These are phyloP conservation scores for Conops quadrifasciatus DNA, from an alignment of 2,888 invertebrate genomes.

Conservation along the genomic window DNA sequence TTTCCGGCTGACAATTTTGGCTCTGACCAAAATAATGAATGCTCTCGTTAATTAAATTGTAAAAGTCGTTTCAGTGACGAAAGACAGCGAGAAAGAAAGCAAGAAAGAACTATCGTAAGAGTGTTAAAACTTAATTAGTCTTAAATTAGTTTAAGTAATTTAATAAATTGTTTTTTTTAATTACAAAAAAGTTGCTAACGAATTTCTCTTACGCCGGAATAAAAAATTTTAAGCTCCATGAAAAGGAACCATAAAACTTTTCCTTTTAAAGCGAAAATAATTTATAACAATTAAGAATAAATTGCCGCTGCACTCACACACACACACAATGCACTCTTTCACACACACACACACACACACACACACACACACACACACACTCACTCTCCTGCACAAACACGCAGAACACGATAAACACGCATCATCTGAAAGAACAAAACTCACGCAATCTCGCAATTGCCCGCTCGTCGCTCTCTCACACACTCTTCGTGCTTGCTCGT, in stretches of 20 bases:
- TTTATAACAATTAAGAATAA: slow-evolving; percentile 7
- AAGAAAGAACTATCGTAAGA: too few species aligned
- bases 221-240: not conserved
- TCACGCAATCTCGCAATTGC: not conserved
- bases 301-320: not conserved
- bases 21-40: not conserved
- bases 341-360: slow-evolving; percentile 6
- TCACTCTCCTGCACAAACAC: not conserved
- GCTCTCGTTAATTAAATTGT: not conserved
- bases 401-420: not conserved
- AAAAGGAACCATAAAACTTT: not conserved
- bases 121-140: too few species aligned
- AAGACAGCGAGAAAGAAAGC: not conserved
- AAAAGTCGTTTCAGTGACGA: not conserved
- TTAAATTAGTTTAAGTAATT: too few species aligned
- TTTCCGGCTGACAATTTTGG: not conserved
- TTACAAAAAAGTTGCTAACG: too few species aligned
- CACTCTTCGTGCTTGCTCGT: too few species aligned
- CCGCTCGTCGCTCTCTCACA: too few species aligned
- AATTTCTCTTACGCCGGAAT: too few species aligned
- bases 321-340: not conserved
- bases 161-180: too few species aligned
- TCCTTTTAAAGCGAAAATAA: not conserved
- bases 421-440: not conserved
- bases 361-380: not conserved